phyloP scores from a whole-genome alignment of 2,797 vertebrate species.

The Thalassophryne amazonica region DNA sequence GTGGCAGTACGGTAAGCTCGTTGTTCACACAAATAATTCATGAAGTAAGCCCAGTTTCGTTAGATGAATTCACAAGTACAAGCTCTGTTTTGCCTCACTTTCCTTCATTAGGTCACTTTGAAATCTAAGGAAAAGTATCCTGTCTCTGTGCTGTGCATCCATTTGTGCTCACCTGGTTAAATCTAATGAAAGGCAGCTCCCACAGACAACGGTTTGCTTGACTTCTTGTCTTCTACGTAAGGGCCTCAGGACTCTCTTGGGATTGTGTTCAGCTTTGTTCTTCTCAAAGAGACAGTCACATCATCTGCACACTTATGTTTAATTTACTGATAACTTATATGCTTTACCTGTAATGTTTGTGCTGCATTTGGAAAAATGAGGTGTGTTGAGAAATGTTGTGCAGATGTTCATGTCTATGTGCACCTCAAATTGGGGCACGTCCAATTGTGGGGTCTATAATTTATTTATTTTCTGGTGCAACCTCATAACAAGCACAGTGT shows the following conservation, averaged over 20 bases:
- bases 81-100: background rate
- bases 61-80: background rate
- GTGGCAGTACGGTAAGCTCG: no score
- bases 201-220: conserved; percentile 18
- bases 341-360: conserved; percentile 7
- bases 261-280: conserved; percentile 35
- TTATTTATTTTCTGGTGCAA: no score
- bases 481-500: no score
- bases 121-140: background rate
- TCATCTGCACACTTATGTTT: conserved; percentile 58
- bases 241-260: conserved; percentile 26
- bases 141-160: background rate
- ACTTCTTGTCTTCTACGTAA: conserved; percentile 22
- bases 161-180: conserved; percentile 20
- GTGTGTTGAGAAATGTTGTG: background rate
- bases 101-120: background rate
- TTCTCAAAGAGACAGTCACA: conserved; percentile 22
- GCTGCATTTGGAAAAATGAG: background rate
- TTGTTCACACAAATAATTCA: no score
- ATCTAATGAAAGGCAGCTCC: conserved; percentile 27
- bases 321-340: conserved; percentile 54
- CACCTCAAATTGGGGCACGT: background rate
- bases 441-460: background rate
- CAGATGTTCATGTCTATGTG: background rate
- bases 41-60: no score